Evolutionary conservation across 2,113 vertebrate genomes (phyloP), one percentile per base, ranked within the genome.

Genomic region (Camelus dromedarius): DNA sequence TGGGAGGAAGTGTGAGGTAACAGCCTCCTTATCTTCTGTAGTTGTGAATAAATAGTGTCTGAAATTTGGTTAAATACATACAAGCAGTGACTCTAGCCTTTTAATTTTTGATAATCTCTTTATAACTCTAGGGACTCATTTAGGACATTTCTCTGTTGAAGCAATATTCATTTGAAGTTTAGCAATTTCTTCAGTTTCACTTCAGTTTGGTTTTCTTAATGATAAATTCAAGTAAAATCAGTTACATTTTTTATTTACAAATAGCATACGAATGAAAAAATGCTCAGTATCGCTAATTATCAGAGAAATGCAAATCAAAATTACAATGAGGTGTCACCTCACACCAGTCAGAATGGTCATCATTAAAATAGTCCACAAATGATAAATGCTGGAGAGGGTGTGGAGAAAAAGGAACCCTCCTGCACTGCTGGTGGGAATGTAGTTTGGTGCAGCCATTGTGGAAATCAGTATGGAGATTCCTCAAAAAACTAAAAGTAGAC

Each of bases 171-270:
- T 66, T 64, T 84, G 38, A 67, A 90, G 32, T 38, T 38, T 91
- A 91, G 11, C 60, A 67, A 26, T 80, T 91, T 60, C 42, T 82
- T 93, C 28, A 62, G 28, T 58, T 91, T 80, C 50, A 46, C 50
- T 76, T 52, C 26, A 58, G 10, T 81, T 48, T 77, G 26, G 6
- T 76, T 76, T 82, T 92, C 52, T 70, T 94, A 48, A 35, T 72
- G 13, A 79, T 87, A 96, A 89, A 73, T 79, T 64, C 70, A 84
- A 70, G 83, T 91, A 76, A 87, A 82, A 26, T 85, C 24, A 62
- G 80, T 85, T 85, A 73, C 54, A 22, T 72, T 79, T 84, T 84
- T 84, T 84, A 60, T 52, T 84, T 92, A 77, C 12, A 66, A 93
- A 24, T 62, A 76, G 32, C 26, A 50, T 67, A 42, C 38, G 38